A percentile compares a stretch with the other conserved stretches of the same genome.
These are phyloP conservation scores for Muscicapa striata DNA, from an alignment of 2,797 vertebrate species.

Conservation along the genomic window DNA sequence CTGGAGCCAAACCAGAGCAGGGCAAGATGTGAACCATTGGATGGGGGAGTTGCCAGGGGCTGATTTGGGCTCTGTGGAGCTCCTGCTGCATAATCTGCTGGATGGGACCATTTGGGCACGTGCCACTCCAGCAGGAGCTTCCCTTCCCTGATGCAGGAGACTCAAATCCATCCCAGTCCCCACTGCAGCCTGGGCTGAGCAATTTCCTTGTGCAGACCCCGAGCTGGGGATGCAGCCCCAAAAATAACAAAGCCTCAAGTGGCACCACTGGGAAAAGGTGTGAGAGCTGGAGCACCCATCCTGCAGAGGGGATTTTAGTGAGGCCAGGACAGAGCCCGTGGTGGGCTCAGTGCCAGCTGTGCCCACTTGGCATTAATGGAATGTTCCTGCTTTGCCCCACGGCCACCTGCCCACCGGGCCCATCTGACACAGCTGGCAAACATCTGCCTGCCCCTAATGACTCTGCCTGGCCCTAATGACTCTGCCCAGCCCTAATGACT, in stretches of 20 bases:
- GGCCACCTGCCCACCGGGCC: not conserved
- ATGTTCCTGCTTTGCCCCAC: not conserved
- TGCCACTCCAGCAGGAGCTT: not conserved
- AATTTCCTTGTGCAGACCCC: accelerated
- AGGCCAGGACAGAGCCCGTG: accelerated
- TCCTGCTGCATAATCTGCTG: not conserved
- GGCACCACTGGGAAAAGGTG: not conserved
- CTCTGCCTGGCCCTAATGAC: not conserved
- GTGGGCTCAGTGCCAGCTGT: accelerated
- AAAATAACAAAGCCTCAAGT: accelerated
- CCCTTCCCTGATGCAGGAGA: not conserved
- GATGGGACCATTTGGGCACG: not conserved
- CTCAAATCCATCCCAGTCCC: not conserved
- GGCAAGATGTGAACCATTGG: not conserved
- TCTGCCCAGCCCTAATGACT: not conserved
- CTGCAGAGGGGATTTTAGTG: not conserved
- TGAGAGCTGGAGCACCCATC: not conserved
- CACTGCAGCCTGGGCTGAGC: not conserved
- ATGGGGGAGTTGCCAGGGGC: not conserved
- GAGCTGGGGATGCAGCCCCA: not conserved
- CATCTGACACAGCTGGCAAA: not conserved
- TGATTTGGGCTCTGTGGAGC: not conserved
- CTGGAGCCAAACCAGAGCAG: not conserved
- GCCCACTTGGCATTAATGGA: not conserved
- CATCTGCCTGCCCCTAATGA: not conserved